Conservation (phyloP, 2,797 vertebrate species). For the Pipistrellus nathusii region DNA sequence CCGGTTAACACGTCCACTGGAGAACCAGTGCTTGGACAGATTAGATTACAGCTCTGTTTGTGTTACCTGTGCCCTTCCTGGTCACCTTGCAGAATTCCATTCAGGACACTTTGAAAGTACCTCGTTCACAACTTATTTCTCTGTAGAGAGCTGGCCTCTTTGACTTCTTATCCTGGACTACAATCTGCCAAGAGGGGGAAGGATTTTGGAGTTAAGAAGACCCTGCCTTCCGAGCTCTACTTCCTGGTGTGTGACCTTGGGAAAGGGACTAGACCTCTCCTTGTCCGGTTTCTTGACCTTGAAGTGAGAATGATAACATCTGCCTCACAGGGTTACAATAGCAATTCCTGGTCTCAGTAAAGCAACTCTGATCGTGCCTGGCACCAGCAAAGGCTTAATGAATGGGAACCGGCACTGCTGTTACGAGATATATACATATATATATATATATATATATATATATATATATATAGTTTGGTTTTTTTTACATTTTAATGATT, state of each 20-base stretch:
- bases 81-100: background rate
- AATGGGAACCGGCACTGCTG: background rate
- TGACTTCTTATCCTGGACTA: background rate
- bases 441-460: too few species aligned
- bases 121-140: background rate
- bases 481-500: slow-evolving; percentile 37
- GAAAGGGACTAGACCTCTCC: background rate
- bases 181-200: background rate
- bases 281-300: background rate
- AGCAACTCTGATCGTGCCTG: background rate
- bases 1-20: background rate
- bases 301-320: background rate
- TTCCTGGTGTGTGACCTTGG: background rate
- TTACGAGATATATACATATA: too few species aligned
- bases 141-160: background rate
- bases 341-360: background rate
- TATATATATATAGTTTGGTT: too few species aligned
- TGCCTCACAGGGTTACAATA: background rate
- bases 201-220: background rate
- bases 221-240: background rate
- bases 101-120: background rate
- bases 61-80: background rate
- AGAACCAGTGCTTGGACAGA: slow-evolving; percentile 5
- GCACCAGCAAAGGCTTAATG: background rate
- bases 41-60: background rate